Evolutionary conservation across 2,888 invertebrate genomes (phyloP).

Genomic region (Torymus aiolomorphi): DNA sequence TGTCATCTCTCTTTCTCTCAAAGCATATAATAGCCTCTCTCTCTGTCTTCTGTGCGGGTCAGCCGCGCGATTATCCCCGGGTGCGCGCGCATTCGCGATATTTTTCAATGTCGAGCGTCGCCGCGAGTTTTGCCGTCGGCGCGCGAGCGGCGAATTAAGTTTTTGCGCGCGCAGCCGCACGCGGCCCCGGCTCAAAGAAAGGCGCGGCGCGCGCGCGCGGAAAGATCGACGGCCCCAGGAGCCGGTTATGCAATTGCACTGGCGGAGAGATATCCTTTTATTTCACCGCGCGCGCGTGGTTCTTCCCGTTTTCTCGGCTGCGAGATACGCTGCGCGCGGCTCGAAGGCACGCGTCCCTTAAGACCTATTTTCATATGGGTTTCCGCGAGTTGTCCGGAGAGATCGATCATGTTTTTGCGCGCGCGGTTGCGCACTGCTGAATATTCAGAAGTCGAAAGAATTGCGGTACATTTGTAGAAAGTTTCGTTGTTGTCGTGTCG

Average conservation of each 20-base stretch:
- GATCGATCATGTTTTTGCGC: neutral
- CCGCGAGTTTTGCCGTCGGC: neutral
- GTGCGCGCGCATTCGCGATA: conserved; percentile 11
- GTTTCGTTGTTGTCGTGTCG: no score
- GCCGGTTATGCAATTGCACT: conserved; percentile 47
- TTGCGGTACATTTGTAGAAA: no score
- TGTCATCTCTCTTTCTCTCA: conserved; percentile 10
- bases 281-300: neutral
- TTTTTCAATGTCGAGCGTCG: conserved; percentile 44
- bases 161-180: neutral
- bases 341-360: neutral
- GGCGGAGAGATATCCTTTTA: conserved; percentile 10
- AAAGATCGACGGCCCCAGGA: conserved; percentile 29
- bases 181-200: neutral
- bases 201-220: neutral
- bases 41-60: no score
- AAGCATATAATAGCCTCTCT: conserved; percentile 6
- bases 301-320: conserved; percentile 3
- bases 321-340: neutral
- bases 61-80: neutral
- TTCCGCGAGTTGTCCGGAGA: neutral
- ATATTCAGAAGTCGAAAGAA: no score
- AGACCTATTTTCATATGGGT: conserved; percentile 27
- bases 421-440: no score
- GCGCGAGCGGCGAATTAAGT: conserved; percentile 24